phyloP scores from a whole-genome alignment of 2,113 vertebrate genomes.

The Galbula dea region DNA sequence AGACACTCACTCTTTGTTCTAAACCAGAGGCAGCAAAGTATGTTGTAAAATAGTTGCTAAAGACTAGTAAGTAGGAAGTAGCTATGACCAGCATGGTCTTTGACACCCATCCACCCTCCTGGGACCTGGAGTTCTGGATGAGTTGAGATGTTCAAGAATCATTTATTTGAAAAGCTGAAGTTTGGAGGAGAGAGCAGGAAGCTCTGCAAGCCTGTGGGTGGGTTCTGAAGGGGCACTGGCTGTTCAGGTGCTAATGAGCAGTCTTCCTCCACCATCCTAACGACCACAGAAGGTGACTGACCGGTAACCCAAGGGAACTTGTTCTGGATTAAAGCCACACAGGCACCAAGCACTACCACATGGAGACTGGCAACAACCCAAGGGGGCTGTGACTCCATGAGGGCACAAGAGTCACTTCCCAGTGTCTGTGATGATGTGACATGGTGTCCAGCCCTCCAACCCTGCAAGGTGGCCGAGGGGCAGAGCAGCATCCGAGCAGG shows the following conservation, averaged over 20 bases:
- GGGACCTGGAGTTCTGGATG: background rate
- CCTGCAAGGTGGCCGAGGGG: accelerated
- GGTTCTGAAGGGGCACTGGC: background rate
- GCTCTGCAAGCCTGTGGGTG: background rate
- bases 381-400: background rate
- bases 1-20: background rate
- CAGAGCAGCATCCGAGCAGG: background rate
- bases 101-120: background rate
- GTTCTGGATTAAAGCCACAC: background rate
- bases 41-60: background rate
- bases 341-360: accelerated
- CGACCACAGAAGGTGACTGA: accelerated
- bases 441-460: background rate
- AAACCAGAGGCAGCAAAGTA: background rate
- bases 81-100: background rate
- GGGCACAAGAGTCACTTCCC: background rate
- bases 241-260: accelerated
- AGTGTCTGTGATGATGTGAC: background rate
- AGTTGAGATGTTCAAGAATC: background rate
- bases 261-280: background rate
- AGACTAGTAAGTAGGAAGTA: background rate
- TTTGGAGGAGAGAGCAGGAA: background rate
- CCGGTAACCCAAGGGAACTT: accelerated
- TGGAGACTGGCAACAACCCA: accelerated
- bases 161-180: background rate